These are phyloP conservation scores for Pedicia rivosa DNA, from an alignment of 2,888 invertebrate species.

Conservation along the genomic window DNA sequence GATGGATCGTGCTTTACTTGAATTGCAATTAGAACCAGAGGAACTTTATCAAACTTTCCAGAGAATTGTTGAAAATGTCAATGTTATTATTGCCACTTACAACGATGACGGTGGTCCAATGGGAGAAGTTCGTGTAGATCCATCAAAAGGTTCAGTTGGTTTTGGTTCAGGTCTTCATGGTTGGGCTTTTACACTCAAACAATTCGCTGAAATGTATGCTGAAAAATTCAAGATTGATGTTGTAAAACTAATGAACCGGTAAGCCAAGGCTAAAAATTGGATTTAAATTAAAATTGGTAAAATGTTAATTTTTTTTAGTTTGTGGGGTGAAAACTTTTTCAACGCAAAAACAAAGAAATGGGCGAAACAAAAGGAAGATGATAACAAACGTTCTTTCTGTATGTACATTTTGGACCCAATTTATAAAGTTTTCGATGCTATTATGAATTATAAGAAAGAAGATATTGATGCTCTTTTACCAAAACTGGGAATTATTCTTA, in stretches of 20 bases:
- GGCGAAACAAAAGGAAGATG: conserved; percentile 79
- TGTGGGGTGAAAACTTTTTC: conserved; percentile 99
- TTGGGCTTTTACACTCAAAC: conserved; percentile 99
- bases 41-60: conserved; percentile 98
- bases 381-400: conserved; percentile 94
- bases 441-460: conserved; percentile 91
- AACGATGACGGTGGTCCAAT: conserved; percentile 95
- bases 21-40: conserved; percentile 91
- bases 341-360: conserved; percentile 96
- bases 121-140: conserved; percentile 97
- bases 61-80: conserved; percentile 98
- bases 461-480: conserved; percentile 75
- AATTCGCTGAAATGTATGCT: conserved; percentile 98
- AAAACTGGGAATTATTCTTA: conserved; percentile 83
- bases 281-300: too few relatives aligned
- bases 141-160: conserved; percentile 96
- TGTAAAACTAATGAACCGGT: conserved; percentile 89
- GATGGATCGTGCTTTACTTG: conserved; percentile 98
- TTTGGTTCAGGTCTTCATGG: conserved; percentile 99
- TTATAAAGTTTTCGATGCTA: conserved; percentile 72
- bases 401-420: conserved; percentile 99
- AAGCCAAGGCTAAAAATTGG: conserved; percentile 13
- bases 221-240: conserved; percentile 97
- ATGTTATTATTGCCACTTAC: conserved; percentile 99
- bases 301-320: conserved; percentile 25